phyloP scores from a whole-genome alignment of 2,797 vertebrate genomes.

The Enteromius fasciolatus region DNA sequence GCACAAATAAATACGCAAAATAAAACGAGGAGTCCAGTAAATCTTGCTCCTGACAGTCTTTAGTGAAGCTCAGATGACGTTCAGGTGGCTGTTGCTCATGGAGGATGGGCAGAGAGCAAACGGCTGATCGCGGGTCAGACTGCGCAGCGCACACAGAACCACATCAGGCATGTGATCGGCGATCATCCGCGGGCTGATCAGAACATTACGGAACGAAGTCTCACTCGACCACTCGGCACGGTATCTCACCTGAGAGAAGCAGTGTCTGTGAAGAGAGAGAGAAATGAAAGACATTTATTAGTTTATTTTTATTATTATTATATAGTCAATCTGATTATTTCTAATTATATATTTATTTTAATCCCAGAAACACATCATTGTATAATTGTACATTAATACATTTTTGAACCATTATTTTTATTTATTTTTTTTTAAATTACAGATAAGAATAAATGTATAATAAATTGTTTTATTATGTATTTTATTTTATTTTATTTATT shows the following conservation, averaged over 20 bases:
- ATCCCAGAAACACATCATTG: background rate
- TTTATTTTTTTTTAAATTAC: background rate
- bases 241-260: conserved; percentile 84
- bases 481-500: background rate
- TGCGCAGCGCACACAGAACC: conserved; percentile 82
- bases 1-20: conserved; percentile 31
- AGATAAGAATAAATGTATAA: background rate
- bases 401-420: background rate
- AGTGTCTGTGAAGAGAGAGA: conserved; percentile 74
- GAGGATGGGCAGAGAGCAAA: conserved; percentile 81
- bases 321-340: background rate
- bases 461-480: background rate
- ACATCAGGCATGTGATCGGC: conserved; percentile 92
- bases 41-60: background rate
- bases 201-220: conserved; percentile 83
- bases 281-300: background rate
- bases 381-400: background rate
- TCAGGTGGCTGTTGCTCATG: conserved; percentile 70
- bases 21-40: background rate
- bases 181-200: conserved; percentile 95
- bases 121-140: conserved; percentile 76
- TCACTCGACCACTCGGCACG: conserved; percentile 84
- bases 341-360: background rate
- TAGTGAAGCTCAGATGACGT: conserved; percentile 68
- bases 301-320: background rate